Conservation (phyloP, 1,140 invertebrate genomes). For the Varroa destructor region DNA sequence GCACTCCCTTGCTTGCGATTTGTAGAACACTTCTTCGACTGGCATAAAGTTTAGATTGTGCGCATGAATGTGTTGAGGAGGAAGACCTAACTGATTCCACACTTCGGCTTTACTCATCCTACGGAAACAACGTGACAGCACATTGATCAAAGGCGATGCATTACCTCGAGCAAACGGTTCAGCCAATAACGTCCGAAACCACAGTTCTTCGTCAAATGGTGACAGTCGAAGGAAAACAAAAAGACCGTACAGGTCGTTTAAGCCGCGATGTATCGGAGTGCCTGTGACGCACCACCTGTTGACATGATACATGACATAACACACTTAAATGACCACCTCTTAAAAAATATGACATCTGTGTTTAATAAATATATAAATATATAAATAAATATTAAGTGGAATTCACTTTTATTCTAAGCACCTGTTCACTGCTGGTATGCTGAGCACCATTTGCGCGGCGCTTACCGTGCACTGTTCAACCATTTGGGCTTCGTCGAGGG, state of each 20-base stretch:
- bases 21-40: slow-evolving; percentile 50
- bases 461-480: slow-evolving; percentile 51
- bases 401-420: neutral
- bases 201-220: slow-evolving; percentile 46
- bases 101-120: slow-evolving; percentile 54
- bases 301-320: neutral
- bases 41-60: slow-evolving; percentile 49
- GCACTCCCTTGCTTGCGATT: slow-evolving; percentile 43
- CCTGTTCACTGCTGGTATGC: slow-evolving; percentile 47
- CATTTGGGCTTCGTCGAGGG: slow-evolving; percentile 69
- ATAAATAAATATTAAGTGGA: too few relatives aligned
- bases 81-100: slow-evolving; percentile 46
- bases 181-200: slow-evolving; percentile 49
- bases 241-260: slow-evolving; percentile 55
- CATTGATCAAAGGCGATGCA: slow-evolving; percentile 42
- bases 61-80: slow-evolving; percentile 42
- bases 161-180: slow-evolving; percentile 46
- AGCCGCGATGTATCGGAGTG: slow-evolving; percentile 54
- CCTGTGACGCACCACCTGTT: slow-evolving; percentile 61
- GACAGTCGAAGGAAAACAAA: slow-evolving; percentile 53
- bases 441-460: slow-evolving; percentile 51
- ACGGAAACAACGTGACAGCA: slow-evolving; percentile 54
- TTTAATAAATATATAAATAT: too few relatives aligned
- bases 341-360: too few relatives aligned
- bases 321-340: neutral